Evolutionary conservation across 2,888 invertebrate species (phyloP), one percentile per base, ranked within the genome.

Genomic region (Nemotelus nigrinus): DNA sequence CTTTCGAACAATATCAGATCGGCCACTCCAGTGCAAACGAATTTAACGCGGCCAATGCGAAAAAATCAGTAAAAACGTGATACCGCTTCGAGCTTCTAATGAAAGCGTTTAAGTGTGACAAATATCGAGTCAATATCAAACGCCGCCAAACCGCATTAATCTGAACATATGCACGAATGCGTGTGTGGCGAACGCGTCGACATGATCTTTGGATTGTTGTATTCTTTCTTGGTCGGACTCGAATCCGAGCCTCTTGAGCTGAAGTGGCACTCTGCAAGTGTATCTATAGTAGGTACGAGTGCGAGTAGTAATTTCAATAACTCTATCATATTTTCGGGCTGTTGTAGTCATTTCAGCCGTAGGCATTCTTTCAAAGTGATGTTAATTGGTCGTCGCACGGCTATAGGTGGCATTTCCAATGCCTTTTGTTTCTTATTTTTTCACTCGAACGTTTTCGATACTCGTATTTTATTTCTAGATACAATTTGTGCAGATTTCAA

Each of bases 401-500:
- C 70, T 70, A 43, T 63, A 70, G 70, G 70, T 70, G 70, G 70
- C 70, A 70, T 70, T 70, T 70, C 55, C 70, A 70, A 70, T 70
- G 70, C 53, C 70, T 70, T 70, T 70, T 70, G 70, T 70, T 70
- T 70, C 55, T 70, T 55, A 70, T 70, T 53, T 70, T 70, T 70
- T 70, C 60, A 57, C 25, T 48, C 70, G 43, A 70, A 8, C 70
- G 70, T 70, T 70, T 70, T 70, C 55, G 70, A 70, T 70, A 25
- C 25, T 25, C 25, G 25, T 25, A 48, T 70, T 70, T 70, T 55
- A 70, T 70, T 70, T 70, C 70, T 70, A 70, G 70, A 70, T 70
- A 55, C 55, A 43, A 55, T 70, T 70, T 70, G 50, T 70, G 70
- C 70, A 70, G 53, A 70, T 70, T 53, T 70, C 47, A 55, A 50